Conservation (phyloP, 2,888 invertebrate species). For the Epinotia brunnichana region DNA sequence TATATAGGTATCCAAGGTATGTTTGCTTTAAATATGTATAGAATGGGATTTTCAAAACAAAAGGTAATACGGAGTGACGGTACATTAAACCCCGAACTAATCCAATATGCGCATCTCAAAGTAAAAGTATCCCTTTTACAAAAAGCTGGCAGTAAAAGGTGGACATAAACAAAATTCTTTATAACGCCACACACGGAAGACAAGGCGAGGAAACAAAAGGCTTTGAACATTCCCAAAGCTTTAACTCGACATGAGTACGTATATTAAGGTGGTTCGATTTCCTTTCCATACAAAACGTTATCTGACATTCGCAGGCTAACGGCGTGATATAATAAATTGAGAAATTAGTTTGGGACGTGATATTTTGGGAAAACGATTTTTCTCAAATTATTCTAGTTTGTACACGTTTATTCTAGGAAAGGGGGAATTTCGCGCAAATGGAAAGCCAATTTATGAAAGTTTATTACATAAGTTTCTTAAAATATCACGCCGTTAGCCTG, state of each 20-base stretch:
- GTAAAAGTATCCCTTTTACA: conserved; percentile 50
- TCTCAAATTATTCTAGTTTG: no score
- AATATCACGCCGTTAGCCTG: no score
- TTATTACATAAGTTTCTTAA: no score
- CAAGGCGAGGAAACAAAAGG: neutral
- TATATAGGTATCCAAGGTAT: neutral
- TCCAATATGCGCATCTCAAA: conserved; percentile 56
- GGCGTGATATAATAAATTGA: no score
- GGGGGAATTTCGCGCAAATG: no score
- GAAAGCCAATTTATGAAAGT: no score
- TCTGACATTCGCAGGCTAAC: no score
- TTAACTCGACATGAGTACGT: neutral
- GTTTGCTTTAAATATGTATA: neutral
- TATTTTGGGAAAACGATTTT: no score
- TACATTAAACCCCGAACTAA: conserved; percentile 55
- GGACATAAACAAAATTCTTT: conserved; percentile 59
- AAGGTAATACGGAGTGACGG: conserved; percentile 45
- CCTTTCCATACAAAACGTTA: no score
- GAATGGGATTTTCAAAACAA: conserved; percentile 39
- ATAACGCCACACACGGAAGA: conserved; percentile 45
- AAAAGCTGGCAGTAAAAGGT: conserved; percentile 57
- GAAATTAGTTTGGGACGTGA: no score
- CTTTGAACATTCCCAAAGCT: neutral
- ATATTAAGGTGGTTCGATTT: no score
- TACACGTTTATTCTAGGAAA: no score